Conservation (phyloP, 1,140 invertebrate species). For the Megalonaias nervosa region DNA sequence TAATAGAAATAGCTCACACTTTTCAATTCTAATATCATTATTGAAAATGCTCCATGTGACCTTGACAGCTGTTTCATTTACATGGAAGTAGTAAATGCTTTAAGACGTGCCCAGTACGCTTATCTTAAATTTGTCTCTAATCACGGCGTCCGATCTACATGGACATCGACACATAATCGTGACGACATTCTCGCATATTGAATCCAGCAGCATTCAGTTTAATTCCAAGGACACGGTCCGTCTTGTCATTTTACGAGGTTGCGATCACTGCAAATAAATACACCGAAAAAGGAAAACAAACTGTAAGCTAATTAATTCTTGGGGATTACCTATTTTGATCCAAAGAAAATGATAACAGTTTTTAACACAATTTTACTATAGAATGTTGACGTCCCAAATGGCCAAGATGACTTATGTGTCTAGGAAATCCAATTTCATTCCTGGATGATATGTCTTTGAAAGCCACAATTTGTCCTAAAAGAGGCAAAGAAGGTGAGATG, state of each 20-base stretch:
- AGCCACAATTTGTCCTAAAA: too few species aligned
- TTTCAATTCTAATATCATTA: constrained; percentile 17
- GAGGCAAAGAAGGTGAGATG: too few species aligned
- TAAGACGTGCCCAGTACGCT: not conserved
- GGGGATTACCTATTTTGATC: too few species aligned
- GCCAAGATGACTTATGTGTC: too few species aligned
- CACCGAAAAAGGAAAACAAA: too few species aligned
- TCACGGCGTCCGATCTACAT: not conserved
- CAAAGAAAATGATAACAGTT: too few species aligned
- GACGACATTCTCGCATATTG: not conserved
- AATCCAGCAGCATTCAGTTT: constrained; percentile 8
- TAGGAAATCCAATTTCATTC: too few species aligned
- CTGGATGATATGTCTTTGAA: too few species aligned
- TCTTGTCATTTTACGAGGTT: not conserved
- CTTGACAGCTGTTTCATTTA: constrained; percentile 6
- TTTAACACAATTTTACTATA: too few species aligned
- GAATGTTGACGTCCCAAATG: too few species aligned
- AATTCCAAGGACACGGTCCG: not conserved
- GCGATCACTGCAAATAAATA: not conserved
- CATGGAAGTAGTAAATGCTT: constrained; percentile 23
- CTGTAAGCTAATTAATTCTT: too few species aligned
- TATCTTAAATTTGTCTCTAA: not conserved
- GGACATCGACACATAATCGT: constrained; percentile 4
- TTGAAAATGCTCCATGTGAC: constrained; percentile 20
- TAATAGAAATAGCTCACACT: constrained; percentile 5